These are phyloP conservation scores for Synergus itoensis DNA, from an alignment of 2,888 invertebrate species.

Conservation along the genomic window DNA sequence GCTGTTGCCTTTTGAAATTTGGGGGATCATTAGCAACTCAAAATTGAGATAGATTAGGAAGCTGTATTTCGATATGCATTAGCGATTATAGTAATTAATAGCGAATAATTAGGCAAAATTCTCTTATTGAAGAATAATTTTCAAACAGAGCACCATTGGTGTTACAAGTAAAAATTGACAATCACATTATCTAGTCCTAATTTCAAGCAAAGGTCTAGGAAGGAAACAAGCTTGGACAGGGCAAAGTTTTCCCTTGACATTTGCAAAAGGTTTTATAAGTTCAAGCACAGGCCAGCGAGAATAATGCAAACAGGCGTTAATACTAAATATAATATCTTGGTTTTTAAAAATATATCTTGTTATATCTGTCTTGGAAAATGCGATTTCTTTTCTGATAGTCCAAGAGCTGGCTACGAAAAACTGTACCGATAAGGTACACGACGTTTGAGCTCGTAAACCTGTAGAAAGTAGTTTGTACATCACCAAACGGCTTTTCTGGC, in stretches of 20 bases:
- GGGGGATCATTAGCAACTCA: slow-evolving; percentile 25
- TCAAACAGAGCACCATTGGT: background rate
- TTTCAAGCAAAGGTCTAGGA: slow-evolving; percentile 25
- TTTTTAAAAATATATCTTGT: background rate
- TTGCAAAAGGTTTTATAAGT: slow-evolving; percentile 27
- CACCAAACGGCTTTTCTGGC: no score
- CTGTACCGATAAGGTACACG: no score
- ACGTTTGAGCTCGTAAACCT: no score
- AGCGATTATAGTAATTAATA: slow-evolving; percentile 35
- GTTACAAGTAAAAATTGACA: background rate
- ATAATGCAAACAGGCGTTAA: slow-evolving; percentile 22
- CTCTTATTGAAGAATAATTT: background rate
- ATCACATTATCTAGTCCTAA: slow-evolving; percentile 33
- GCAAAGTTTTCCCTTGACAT: slow-evolving; percentile 27
- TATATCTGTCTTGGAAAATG: background rate
- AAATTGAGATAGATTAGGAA: slow-evolving; percentile 24
- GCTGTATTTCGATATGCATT: slow-evolving; percentile 22
- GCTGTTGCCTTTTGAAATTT: background rate
- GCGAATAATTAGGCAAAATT: background rate
- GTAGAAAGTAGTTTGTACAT: no score
- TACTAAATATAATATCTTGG: background rate
- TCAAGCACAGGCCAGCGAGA: slow-evolving; percentile 37
- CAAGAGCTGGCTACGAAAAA: no score
- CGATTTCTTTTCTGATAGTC: no score
- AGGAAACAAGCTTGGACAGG: slow-evolving; percentile 30